Percentiles rank a stretch among this genome's conserved stretches.
Conservation (phyloP, 2,113 vertebrate genomes). For the Microcebus jonahi region DNA sequence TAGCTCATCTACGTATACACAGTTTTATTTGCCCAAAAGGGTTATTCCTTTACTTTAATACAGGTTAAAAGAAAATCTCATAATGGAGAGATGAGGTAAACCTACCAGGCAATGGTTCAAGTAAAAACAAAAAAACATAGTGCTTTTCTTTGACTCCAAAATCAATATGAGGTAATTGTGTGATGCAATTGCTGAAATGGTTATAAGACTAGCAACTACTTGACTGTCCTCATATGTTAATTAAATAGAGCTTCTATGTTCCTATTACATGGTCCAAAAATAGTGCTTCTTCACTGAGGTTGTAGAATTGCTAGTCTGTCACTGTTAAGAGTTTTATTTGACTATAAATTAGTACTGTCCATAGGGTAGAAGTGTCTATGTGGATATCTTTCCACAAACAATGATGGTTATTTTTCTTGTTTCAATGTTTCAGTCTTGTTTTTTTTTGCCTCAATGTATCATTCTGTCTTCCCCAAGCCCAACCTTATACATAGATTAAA, state of each 20-base stretch:
- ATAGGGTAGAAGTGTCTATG: neutral
- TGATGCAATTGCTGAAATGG: neutral
- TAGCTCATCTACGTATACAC: neutral
- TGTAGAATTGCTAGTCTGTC: neutral
- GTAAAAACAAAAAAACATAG: neutral
- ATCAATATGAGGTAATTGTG: neutral
- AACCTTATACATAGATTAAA: neutral
- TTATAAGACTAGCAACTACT: neutral
- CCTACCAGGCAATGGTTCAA: neutral
- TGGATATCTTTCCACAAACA: neutral
- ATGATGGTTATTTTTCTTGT: neutral
- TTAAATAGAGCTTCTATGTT: neutral
- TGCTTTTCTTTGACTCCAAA: neutral
- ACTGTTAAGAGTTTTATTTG: neutral
- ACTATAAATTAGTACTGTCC: neutral
- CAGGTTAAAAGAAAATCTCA: neutral
- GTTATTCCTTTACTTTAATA: neutral
- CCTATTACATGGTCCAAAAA: neutral
- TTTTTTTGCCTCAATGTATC: neutral
- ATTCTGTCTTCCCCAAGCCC: neutral
- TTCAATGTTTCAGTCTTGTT: neutral
- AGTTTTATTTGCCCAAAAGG: neutral
- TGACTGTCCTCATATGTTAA: neutral
- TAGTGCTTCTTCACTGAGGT: neutral
- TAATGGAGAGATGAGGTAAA: neutral